These are phyloP conservation scores for Onchidella celtica DNA, from an alignment of 2,888 invertebrate species.

Conservation along the genomic window DNA sequence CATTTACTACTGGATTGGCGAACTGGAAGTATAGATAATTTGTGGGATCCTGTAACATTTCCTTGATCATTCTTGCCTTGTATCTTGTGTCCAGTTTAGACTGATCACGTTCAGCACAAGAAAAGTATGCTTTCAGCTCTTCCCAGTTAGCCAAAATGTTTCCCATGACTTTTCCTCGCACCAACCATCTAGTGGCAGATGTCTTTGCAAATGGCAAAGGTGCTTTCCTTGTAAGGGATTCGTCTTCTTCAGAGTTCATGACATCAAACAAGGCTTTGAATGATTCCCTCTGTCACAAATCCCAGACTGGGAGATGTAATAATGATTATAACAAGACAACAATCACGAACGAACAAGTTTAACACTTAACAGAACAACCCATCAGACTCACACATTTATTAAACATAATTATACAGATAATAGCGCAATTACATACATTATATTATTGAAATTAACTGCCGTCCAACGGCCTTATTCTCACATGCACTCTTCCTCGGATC, in stretches of 20 bases:
- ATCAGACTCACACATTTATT: no score
- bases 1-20: background rate
- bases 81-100: background rate
- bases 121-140: constrained; percentile 18
- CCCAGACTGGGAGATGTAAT: no score
- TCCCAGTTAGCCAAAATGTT: constrained; percentile 38
- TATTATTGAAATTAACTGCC: no score
- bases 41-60: background rate
- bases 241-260: background rate
- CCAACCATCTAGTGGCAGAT: constrained; percentile 22
- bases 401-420: no score
- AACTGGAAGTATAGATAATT: background rate
- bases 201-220: constrained; percentile 21
- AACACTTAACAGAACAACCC: no score
- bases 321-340: no score
- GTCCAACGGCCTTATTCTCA: no score
- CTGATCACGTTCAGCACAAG: background rate
- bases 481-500: no score
- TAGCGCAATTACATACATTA: no score
- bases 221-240: background rate
- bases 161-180: constrained; percentile 25
- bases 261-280: constrained; percentile 10
- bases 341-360: no score
- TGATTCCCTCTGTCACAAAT: no score
- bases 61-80: background rate